phyloP scores from a whole-genome alignment of 2,888 invertebrate genomes.

The Drosophila borborema region DNA sequence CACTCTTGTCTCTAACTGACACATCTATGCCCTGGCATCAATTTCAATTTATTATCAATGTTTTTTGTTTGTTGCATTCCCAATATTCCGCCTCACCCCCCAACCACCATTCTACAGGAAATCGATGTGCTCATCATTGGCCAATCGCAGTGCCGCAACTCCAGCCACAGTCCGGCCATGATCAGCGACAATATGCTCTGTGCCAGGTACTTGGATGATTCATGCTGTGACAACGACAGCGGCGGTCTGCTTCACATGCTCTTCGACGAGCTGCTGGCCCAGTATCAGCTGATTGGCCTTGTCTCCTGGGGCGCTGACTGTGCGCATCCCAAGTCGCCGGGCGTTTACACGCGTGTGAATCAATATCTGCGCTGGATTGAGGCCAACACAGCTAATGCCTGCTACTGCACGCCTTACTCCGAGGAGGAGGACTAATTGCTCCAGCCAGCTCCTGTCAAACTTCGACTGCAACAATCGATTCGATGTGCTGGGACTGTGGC shows the following conservation, averaged over 20 bases:
- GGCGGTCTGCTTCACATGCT: constrained; percentile 61
- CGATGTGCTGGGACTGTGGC: constrained; percentile 16
- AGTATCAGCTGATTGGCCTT: constrained; percentile 67
- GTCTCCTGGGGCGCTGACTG: constrained; percentile 73
- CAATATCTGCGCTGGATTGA: constrained; percentile 58
- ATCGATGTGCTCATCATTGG: constrained; percentile 60
- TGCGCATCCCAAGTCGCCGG: constrained; percentile 58
- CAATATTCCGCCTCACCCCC: not conserved
- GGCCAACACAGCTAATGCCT: constrained; percentile 51
- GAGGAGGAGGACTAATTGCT: constrained; percentile 47
- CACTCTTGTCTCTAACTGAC: constrained; percentile 75
- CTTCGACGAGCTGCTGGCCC: constrained; percentile 41
- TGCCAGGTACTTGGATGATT: constrained; percentile 63
- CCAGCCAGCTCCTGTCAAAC: constrained; percentile 40
- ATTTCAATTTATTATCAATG: not conserved
- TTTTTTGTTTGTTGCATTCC: not conserved
- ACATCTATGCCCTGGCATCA: not conserved
- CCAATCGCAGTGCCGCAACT: constrained; percentile 48
- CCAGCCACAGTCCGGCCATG: constrained; percentile 53
- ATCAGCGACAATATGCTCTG: constrained; percentile 81
- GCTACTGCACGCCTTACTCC: constrained; percentile 40
- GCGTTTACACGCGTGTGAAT: constrained; percentile 68
- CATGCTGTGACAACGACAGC: constrained; percentile 60
- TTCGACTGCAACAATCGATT: constrained; percentile 37
- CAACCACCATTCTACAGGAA: constrained; percentile 76